These are phyloP conservation scores for Danionella dracula DNA, from an alignment of 2,797 vertebrate species.

Conservation along the genomic window DNA sequence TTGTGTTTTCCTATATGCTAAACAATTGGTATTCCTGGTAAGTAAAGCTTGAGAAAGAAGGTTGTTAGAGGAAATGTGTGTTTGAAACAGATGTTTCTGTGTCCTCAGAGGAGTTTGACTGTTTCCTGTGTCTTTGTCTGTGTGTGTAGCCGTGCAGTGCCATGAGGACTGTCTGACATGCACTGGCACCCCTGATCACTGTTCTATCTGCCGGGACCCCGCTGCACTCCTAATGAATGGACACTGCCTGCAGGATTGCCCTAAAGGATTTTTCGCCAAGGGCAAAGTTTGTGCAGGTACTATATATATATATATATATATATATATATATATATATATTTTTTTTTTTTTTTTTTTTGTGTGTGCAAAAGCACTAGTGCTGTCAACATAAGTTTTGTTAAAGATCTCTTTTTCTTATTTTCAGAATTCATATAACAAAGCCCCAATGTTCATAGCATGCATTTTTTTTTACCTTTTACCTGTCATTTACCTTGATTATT, in stretches of 20 bases:
- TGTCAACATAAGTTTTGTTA: not conserved
- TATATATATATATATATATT: not conserved
- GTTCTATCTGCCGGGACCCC: slow-evolving; percentile 77
- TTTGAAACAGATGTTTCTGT: not conserved
- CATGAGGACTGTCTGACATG: slow-evolving; percentile 82
- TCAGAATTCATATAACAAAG: not conserved
- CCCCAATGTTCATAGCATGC: slow-evolving; percentile 2
- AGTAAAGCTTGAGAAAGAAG: not conserved
- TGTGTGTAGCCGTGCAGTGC: slow-evolving; percentile 68
- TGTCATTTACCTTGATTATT: not conserved
- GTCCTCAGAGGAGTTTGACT: not conserved
- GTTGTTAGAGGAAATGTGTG: not conserved
- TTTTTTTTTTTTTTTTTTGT: not conserved
- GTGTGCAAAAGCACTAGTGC: not conserved
- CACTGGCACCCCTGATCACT: slow-evolving; percentile 69
- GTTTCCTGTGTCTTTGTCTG: slow-evolving; percentile 3
- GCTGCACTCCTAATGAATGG: slow-evolving; percentile 70
- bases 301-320: too few relatives aligned
- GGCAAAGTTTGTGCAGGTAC: slow-evolving; percentile 79
- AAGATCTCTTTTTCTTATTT: not conserved
- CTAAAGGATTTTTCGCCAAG: slow-evolving; percentile 69
- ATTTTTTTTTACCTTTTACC: slow-evolving; percentile 5
- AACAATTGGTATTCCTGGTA: not conserved
- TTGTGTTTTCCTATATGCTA: not conserved
- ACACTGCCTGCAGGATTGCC: slow-evolving; percentile 76